These are phyloP conservation scores for Ceyx cyanopectus DNA, from an alignment of 2,113 vertebrate species.

Conservation along the genomic window DNA sequence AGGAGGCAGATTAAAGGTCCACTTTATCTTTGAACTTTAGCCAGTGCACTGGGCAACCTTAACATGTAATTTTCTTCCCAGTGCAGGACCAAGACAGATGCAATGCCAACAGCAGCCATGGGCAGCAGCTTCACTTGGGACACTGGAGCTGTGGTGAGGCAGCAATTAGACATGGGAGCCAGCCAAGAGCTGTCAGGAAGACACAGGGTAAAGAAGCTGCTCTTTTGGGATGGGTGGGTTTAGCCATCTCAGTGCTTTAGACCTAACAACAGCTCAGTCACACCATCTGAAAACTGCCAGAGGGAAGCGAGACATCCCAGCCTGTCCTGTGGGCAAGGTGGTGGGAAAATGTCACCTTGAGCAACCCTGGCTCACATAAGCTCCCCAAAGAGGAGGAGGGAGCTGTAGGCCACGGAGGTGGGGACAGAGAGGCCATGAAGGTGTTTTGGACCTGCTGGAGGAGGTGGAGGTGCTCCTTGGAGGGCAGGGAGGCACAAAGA, in stretches of 20 bases:
- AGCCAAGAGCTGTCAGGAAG: not conserved
- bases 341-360: not conserved
- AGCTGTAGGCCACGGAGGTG: rapidly evolving
- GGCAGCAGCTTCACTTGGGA: not conserved
- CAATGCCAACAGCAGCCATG: not conserved
- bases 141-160: rapidly evolving
- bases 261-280: not conserved
- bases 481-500: not conserved
- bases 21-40: not conserved
- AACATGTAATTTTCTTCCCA: not conserved
- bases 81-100: not conserved
- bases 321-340: rapidly evolving
- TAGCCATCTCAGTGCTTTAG: not conserved
- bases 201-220: not conserved
- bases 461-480: not conserved
- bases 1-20: not conserved
- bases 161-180: not conserved
- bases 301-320: not conserved
- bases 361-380: not conserved
- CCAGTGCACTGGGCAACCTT: not conserved
- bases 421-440: not conserved
- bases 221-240: not conserved
- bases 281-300: not conserved
- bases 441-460: not conserved
- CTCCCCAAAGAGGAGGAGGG: rapidly evolving